These are phyloP conservation scores for Penaeus chinensis DNA, from an alignment of 1,140 invertebrate species.

Conservation along the genomic window DNA sequence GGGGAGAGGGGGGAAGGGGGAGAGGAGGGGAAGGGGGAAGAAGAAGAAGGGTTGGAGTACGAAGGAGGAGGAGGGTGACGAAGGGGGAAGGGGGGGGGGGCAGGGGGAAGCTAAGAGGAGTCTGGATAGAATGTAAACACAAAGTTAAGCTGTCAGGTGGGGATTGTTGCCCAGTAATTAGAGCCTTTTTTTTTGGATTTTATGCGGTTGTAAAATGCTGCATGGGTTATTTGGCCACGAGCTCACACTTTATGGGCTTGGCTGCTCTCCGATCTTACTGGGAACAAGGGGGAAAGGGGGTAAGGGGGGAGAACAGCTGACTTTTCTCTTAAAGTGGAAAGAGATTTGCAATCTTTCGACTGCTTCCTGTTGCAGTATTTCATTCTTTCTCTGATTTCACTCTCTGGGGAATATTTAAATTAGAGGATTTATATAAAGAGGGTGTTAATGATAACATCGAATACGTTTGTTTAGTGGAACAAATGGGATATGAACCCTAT, in stretches of 20 bases:
- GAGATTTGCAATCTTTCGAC: too few relatives aligned
- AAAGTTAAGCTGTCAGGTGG: slow-evolving; percentile 55
- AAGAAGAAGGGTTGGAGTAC: slow-evolving; percentile 17
- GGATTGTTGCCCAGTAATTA: slow-evolving; percentile 57
- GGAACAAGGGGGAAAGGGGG: background rate
- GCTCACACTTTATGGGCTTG: slow-evolving; percentile 39
- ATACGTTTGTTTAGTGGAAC: too few relatives aligned
- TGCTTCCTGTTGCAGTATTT: too few relatives aligned
- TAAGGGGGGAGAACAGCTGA: background rate
- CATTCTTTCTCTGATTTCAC: too few relatives aligned
- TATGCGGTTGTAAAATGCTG: slow-evolving; percentile 59
- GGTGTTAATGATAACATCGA: too few relatives aligned
- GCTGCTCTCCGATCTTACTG: slow-evolving; percentile 32
- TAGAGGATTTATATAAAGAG: too few relatives aligned
- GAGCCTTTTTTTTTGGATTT: slow-evolving; percentile 55
- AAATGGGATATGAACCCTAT: too few relatives aligned
- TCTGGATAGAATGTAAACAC: slow-evolving; percentile 9
- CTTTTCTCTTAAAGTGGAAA: too few relatives aligned
- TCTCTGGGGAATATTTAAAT: too few relatives aligned
- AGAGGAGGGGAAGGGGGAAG: background rate
- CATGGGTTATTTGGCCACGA: slow-evolving; percentile 53
- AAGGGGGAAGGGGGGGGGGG: slow-evolving; percentile 14
- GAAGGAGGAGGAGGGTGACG: slow-evolving; percentile 28
- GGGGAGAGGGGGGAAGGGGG: slow-evolving; percentile 28
- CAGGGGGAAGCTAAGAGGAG: slow-evolving; percentile 4